Evolutionary conservation across 2,888 invertebrate species (phyloP).

Genomic region (Leptopterna dolabrata): DNA sequence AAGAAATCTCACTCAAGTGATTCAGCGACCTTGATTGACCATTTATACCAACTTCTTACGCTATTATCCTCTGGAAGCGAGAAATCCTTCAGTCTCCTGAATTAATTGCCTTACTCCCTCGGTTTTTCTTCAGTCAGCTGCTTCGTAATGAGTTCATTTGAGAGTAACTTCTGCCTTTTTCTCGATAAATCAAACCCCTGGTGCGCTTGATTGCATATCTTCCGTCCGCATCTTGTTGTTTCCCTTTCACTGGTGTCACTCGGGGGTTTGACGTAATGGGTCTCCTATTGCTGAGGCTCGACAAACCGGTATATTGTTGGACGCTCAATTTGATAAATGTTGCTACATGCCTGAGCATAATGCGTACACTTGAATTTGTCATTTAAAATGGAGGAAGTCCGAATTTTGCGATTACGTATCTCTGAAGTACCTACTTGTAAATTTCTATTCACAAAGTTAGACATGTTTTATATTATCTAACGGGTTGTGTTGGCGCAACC

Average conservation of each 20-base stretch:
- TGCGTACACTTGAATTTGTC: too few species aligned
- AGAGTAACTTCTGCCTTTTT: background rate
- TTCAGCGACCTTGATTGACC: slow-evolving; percentile 43
- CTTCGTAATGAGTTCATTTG: background rate
- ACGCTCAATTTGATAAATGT: background rate
- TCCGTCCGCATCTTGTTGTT: background rate
- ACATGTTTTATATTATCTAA: too few species aligned
- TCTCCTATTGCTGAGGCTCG: background rate
- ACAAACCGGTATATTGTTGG: background rate
- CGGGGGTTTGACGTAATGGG: background rate
- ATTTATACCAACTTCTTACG: slow-evolving; percentile 24
- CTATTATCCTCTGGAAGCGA: background rate
- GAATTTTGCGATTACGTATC: too few species aligned
- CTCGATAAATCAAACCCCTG: background rate
- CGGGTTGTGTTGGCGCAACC: too few species aligned
- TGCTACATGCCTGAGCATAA: background rate
- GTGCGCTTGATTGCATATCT: background rate
- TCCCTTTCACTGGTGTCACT: slow-evolving; percentile 6
- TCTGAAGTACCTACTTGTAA: too few species aligned
- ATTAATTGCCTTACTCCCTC: background rate
- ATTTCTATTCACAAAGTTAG: too few species aligned
- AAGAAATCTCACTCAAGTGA: slow-evolving; percentile 48
- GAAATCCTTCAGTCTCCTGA: background rate
- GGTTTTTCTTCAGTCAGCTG: background rate
- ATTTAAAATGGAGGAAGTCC: too few species aligned